Evolutionary conservation across 2,113 vertebrate genomes (phyloP), one percentile per base, ranked within the genome.

Genomic region (Lamprotornis superbus): DNA sequence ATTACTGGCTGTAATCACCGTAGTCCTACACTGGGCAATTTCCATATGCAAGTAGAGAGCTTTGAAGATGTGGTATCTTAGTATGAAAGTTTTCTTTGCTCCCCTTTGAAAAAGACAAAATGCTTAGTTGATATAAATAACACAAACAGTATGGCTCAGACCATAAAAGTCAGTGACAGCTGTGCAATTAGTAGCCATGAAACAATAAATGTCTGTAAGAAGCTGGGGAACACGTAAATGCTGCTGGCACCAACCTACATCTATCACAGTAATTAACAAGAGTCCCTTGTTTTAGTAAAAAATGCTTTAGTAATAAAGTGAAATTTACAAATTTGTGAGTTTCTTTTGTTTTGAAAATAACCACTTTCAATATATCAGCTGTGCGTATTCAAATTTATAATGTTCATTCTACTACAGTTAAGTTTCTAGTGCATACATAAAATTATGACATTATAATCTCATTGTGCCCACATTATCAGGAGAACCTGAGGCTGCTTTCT

Each of bases 131-230:
- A 52, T 78, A 60, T 64, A 93, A 89, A 78, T 83, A 90, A 47
- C 42, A 37, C 30, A 78, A 90, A 70, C 71, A 87, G 63, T 71
- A 68, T 60, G 35, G 30, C 40, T 93, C 20, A 86, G 80, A 63
- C 42, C 56, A 44, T 93, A 71, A 94, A 92, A 92, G 47, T 85
- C 84, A 91, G 60, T 74, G 73, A 83, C 93, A 95, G 86, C 89
- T 94, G 86, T 87, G 77, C 73, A 71, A 94, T 95, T 94, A 94
- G 47, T 67, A 82, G 49, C 53, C 24, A 27, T 81, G 42, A 49
- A 94, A 74, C 22, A 78, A 78, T 59, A 88, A 90, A 74, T 49
- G 47, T 44, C 47, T 91, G 59, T 76, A 74, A 89, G 77, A 68
- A 94, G 74, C 65, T 70, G 52, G 44, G 52, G 56, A 95, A 55